These are phyloP conservation scores for Aeoliscus strigatus DNA, from an alignment of 2,797 vertebrate species.

Conservation along the genomic window DNA sequence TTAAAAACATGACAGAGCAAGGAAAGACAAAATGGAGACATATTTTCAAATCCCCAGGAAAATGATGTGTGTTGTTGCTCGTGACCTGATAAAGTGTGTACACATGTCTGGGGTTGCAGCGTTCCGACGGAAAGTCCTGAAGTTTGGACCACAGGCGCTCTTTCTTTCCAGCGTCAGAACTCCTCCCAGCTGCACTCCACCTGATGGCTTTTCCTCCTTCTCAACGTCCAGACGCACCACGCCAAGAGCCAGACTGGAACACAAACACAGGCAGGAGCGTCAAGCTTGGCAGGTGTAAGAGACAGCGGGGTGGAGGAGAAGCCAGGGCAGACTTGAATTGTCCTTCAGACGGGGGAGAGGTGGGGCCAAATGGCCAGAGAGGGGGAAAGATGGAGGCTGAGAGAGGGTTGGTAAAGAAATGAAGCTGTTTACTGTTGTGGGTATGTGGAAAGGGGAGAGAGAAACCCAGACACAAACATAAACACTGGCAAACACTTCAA, in stretches of 20 bases:
- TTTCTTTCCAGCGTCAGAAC: conserved; percentile 42
- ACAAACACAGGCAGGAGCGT: conserved; percentile 56
- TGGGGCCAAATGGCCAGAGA: conserved; percentile 20
- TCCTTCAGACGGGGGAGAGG: conserved; percentile 15
- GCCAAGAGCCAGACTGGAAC: conserved; percentile 59
- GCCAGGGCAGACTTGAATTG: conserved; percentile 27
- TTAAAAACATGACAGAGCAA: conserved; percentile 6
- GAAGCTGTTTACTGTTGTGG: conserved; percentile 57
- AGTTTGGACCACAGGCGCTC: conserved; percentile 44
- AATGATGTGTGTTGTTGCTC: conserved; percentile 15
- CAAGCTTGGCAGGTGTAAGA: conserved; percentile 60
- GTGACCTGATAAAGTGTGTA: conserved; percentile 58
- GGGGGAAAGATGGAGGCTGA: conserved; percentile 10
- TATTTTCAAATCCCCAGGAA: neutral
- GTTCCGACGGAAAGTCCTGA: conserved; percentile 55
- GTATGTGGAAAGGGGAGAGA: conserved; percentile 29
- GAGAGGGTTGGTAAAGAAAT: conserved; percentile 17
- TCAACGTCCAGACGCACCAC: conserved; percentile 47
- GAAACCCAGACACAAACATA: conserved; percentile 73
- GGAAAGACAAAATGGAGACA: conserved; percentile 6
- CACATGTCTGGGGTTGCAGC: conserved; percentile 58
- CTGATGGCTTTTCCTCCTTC: conserved; percentile 58
- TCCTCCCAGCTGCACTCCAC: conserved; percentile 56
- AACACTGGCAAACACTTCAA: conserved; percentile 68
- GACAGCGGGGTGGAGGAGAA: conserved; percentile 12